These are phyloP conservation scores for Palloptera scutellata DNA, from an alignment of 2,888 invertebrate species.

Conservation along the genomic window DNA sequence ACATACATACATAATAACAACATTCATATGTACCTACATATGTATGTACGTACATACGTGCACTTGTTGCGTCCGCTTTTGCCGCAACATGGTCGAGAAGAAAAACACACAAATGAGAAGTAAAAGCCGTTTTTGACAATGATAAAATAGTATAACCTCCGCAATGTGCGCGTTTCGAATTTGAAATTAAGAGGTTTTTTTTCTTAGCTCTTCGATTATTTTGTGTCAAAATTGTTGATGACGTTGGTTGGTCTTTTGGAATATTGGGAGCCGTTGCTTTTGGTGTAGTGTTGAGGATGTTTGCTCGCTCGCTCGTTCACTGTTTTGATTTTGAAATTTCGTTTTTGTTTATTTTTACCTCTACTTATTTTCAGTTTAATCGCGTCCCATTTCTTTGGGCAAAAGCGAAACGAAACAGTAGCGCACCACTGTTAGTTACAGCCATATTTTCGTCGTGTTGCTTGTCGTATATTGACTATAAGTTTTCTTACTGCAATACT, in stretches of 20 bases:
- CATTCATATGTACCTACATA: neutral
- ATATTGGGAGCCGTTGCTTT: neutral
- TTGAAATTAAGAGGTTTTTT: slow-evolving; percentile 49
- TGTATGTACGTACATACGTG: neutral
- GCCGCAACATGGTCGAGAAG: slow-evolving; percentile 21
- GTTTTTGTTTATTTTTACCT: neutral
- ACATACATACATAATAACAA: slow-evolving; percentile 1
- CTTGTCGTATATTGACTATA: slow-evolving; percentile 58
- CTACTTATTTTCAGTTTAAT: neutral
- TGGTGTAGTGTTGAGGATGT: neutral
- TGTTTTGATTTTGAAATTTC: slow-evolving; percentile 8
- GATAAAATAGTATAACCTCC: slow-evolving; percentile 63
- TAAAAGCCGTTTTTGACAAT: slow-evolving; percentile 61
- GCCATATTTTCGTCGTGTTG: slow-evolving; percentile 30
- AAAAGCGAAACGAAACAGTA: slow-evolving; percentile 28
- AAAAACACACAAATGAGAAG: slow-evolving; percentile 23
- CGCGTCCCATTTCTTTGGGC: neutral
- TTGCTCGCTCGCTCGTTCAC: neutral
- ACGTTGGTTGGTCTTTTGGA: neutral
- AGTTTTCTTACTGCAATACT: slow-evolving; percentile 40
- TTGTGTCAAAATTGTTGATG: neutral
- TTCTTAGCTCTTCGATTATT: neutral
- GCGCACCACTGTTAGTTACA: slow-evolving; percentile 26
- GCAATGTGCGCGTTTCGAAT: slow-evolving; percentile 60
- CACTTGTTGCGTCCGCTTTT: neutral